These are phyloP conservation scores for Notothenia rossii DNA, from an alignment of 2,113 vertebrate species.

Conservation along the genomic window DNA sequence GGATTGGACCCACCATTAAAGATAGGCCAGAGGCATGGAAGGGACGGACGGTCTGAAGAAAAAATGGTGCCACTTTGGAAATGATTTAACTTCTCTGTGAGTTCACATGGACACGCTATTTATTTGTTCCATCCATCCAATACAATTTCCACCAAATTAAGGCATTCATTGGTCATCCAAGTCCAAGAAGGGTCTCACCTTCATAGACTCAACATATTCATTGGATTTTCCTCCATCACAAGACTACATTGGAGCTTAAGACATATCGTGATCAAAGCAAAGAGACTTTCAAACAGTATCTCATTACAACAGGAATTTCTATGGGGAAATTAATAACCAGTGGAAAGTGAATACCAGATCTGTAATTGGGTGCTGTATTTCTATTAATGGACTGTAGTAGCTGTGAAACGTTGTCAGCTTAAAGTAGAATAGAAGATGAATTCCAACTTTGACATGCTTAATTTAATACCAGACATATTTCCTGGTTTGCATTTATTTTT, in stretches of 20 bases:
- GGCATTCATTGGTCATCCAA: neutral
- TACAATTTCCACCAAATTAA: neutral
- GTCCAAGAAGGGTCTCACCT: neutral
- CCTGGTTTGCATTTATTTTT: neutral
- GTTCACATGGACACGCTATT: slow-evolving; percentile 5
- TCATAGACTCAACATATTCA: neutral
- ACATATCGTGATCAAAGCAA: slow-evolving; percentile 10
- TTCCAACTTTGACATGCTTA: neutral
- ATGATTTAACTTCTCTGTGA: slow-evolving; percentile 9
- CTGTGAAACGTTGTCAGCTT: slow-evolving; percentile 28
- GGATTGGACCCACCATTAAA: slow-evolving; percentile 38
- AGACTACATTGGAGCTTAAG: neutral
- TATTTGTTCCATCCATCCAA: neutral
- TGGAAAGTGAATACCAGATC: slow-evolving; percentile 36
- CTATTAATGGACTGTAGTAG: slow-evolving; percentile 36
- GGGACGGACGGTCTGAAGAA: slow-evolving; percentile 12
- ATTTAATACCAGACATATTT: slow-evolving; percentile 13
- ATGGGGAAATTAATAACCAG: slow-evolving; percentile 23
- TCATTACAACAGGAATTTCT: slow-evolving; percentile 29
- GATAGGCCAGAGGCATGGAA: slow-evolving; percentile 30
- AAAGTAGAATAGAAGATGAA: slow-evolving; percentile 33
- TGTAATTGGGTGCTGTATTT: slow-evolving; percentile 45
- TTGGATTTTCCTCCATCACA: neutral
- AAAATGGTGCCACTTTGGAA: slow-evolving; percentile 22
- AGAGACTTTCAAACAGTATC: slow-evolving; percentile 36